Percentiles rank a stretch among this genome's conserved stretches.
These are phyloP conservation scores for Heliconius nattereri DNA, from an alignment of 1,140 invertebrate species.

Conservation along the genomic window DNA sequence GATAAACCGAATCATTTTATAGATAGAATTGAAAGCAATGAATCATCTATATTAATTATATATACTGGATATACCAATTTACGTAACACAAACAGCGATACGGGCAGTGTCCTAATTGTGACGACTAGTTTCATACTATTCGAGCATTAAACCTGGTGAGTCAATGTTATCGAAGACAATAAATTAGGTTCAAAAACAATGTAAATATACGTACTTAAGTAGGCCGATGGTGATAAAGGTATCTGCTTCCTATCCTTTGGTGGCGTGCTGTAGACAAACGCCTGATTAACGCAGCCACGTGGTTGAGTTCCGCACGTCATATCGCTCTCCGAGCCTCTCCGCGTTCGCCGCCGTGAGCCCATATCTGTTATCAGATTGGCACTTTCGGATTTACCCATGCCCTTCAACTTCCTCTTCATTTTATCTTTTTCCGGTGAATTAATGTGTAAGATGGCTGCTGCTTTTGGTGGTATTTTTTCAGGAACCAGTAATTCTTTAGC, in stretches of 20 bases:
- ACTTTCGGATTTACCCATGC: slow-evolving; percentile 65
- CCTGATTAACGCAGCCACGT: slow-evolving; percentile 68
- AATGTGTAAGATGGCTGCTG: slow-evolving; percentile 82
- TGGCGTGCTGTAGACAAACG: slow-evolving; percentile 77
- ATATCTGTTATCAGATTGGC: slow-evolving; percentile 61
- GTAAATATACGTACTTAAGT: slow-evolving; percentile 67
- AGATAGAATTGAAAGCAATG: slow-evolving; percentile 14
- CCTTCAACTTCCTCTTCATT: slow-evolving; percentile 63
- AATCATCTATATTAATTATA: slow-evolving; percentile 22
- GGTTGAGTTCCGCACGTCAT: slow-evolving; percentile 52
- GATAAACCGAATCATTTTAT: slow-evolving; percentile 24
- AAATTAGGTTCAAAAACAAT: slow-evolving; percentile 29
- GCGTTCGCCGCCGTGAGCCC: slow-evolving; percentile 50
- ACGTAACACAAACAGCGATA: slow-evolving; percentile 23
- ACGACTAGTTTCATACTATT: slow-evolving; percentile 10
- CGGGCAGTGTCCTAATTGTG: slow-evolving; percentile 18
- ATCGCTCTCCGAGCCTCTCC: slow-evolving; percentile 71
- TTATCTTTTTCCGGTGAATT: slow-evolving; percentile 70
- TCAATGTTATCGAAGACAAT: slow-evolving; percentile 26
- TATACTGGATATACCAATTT: slow-evolving; percentile 19
- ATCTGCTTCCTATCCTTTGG: slow-evolving; percentile 69
- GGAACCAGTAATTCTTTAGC: slow-evolving; percentile 71
- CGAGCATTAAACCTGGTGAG: slow-evolving; percentile 5
- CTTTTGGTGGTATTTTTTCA: slow-evolving; percentile 82
- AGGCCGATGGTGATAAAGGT: slow-evolving; percentile 66